Evolutionary conservation across 1,140 invertebrate species (phyloP).

Genomic region (Euschistus heros): DNA sequence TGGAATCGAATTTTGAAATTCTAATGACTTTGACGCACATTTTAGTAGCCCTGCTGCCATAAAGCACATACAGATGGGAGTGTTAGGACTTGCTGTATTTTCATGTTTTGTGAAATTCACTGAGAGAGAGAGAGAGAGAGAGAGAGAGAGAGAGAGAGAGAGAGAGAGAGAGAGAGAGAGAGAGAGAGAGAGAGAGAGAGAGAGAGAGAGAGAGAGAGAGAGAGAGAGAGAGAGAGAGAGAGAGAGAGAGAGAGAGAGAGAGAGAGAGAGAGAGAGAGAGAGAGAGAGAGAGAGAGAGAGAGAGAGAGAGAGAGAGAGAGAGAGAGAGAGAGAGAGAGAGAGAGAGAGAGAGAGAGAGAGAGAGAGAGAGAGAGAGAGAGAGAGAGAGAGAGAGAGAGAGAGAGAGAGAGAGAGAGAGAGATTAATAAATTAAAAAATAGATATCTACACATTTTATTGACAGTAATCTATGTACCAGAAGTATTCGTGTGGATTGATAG

Average conservation of each 20-base stretch:
- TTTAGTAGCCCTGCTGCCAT: too few species aligned
- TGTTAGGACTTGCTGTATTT: too few species aligned
- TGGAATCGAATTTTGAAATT: too few species aligned
- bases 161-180: conserved; percentile 21
- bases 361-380: not conserved
- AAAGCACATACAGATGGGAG: too few species aligned
- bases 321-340: not conserved
- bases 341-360: not conserved
- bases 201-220: conserved; percentile 19
- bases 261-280: conserved; percentile 21
- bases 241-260: conserved; percentile 18
- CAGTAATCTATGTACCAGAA: too few species aligned
- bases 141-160: conserved; percentile 8
- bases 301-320: conserved; percentile 14
- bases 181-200: conserved; percentile 22
- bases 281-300: conserved; percentile 20
- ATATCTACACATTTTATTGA: too few species aligned
- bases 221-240: conserved; percentile 24
- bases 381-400: not conserved
- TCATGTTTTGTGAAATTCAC: too few species aligned
- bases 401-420: not conserved
- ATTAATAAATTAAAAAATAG: not conserved
- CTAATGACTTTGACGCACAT: too few species aligned
- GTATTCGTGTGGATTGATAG: too few species aligned
- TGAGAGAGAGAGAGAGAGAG: too few species aligned